phyloP scores from a whole-genome alignment of 2,888 invertebrate species.

The Kryphioiulus occultus region DNA sequence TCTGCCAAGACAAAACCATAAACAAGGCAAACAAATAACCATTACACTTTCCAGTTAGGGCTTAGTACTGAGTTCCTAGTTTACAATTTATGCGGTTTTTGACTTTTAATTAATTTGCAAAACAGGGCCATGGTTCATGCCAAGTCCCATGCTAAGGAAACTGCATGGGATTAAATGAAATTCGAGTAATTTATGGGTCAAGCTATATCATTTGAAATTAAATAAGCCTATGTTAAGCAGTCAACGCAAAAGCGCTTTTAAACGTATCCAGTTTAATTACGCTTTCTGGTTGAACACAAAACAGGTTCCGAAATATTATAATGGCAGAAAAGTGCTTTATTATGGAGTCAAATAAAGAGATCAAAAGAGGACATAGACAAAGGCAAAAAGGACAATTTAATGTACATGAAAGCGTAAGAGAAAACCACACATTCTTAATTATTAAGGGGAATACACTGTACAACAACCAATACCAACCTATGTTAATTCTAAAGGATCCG shows the following conservation, averaged over 20 bases:
- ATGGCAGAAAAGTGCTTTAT: neutral
- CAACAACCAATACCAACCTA: too few relatives aligned
- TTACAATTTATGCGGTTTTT: conserved; percentile 6
- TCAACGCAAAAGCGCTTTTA: neutral
- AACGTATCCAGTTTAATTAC: conserved; percentile 32
- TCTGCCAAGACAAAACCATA: neutral
- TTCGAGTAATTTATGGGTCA: conserved; percentile 30
- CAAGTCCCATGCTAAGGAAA: neutral
- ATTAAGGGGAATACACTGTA: neutral
- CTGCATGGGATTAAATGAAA: conserved; percentile 24
- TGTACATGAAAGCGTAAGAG: neutral
- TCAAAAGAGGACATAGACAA: neutral
- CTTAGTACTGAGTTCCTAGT: neutral
- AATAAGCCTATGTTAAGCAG: conserved; percentile 8
- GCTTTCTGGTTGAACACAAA: conserved; percentile 19
- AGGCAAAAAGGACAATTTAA: neutral
- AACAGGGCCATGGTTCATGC: neutral
- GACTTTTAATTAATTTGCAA: conserved; percentile 38
- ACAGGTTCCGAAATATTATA: conserved; percentile 11
- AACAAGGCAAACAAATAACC: conserved; percentile 24
- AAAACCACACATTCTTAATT: neutral
- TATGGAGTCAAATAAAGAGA: neutral
- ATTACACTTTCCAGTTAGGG: neutral
- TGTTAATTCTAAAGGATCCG: too few relatives aligned
- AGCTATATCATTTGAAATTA: conserved; percentile 36